Base-by-base conservation (phyloP, 1,140 invertebrate species). In the Tetramorium parvispinum region DNA sequence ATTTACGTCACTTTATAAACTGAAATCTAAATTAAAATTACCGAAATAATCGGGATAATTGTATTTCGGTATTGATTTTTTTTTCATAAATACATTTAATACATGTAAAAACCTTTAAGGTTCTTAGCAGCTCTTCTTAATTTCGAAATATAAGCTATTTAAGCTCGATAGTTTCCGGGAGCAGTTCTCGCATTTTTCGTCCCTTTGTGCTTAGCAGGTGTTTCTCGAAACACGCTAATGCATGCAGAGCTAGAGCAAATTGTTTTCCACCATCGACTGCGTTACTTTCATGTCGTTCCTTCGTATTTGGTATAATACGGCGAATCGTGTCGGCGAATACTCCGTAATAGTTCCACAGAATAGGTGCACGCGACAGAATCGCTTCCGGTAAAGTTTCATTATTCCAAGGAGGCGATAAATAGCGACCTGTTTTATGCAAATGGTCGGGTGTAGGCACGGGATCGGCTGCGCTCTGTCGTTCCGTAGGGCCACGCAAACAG, bases 351-450 rank as follows among this genome's bases (percentile, higher is more conserved):
- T 66, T 78, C 32, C 43, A 27, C 70, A 75, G 27, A 85, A 85
- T 73, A 73, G 66, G 37, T 40, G 46, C 46, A 66, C 78, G 65
- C 78, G 66, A 55, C 79, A 55, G 13, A 78, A 71, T 89, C 73
- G 59, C 76, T 49, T 51, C 27, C 53, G 65, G 11, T 13, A 32
- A 40, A 87, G 66, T 90, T 76, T 87, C 88, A 71, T 89, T 89
- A 71, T 75, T 68, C 71, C 51, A 43, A 49, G 43, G 46, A 13
- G 65, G 78, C 79, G 81, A 90, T 90, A 90, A 90, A 89, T 90
- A 89, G 65, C 57, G 89, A 76, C 66, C 88, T 89, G 86, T 79
- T 89, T 90, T 90, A 90, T 89, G 89, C 88, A 90, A 89, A 90
- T 87, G 55, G 53, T 66, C 27, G 77, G 66, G 63, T 70, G 68